These are phyloP conservation scores for Asarcornis scutulata DNA, from an alignment of 2,113 vertebrate species.

Conservation along the genomic window DNA sequence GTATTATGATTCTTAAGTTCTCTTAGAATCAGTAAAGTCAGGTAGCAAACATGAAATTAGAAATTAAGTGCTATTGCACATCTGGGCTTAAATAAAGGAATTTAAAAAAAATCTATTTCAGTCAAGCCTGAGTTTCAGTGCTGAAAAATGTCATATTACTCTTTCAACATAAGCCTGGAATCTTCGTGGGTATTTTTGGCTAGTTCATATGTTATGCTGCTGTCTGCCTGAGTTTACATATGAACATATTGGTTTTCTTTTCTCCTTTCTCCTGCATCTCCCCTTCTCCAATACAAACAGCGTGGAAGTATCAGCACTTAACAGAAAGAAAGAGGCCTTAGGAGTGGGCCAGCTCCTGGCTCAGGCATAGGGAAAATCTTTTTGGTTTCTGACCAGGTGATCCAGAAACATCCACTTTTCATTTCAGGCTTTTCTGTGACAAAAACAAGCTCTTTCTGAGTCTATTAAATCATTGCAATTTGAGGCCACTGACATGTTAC, in stretches of 20 bases:
- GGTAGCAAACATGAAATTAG: background rate
- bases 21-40: background rate
- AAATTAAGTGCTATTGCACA: background rate
- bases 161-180: slow-evolving; percentile 1
- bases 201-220: background rate
- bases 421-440: slow-evolving; percentile 3
- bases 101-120: background rate
- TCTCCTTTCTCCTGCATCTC: background rate
- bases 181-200: slow-evolving; percentile 28
- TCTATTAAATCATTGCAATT: slow-evolving; percentile 49
- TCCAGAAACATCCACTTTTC: slow-evolving; percentile 30
- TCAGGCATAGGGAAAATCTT: background rate
- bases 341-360: background rate
- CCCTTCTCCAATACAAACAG: background rate
- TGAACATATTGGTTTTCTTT: slow-evolving; percentile 12
- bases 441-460: slow-evolving; percentile 34
- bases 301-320: background rate
- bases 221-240: slow-evolving; percentile 36
- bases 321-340: background rate
- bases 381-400: slow-evolving; percentile 13
- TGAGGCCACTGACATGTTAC: slow-evolving; percentile 43
- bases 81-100: background rate
- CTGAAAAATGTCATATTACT: slow-evolving; percentile 3
- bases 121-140: background rate
- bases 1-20: background rate